Base-by-base conservation (phyloP, 1,140 invertebrate species). In the Teleopsis dalmanni region DNA sequence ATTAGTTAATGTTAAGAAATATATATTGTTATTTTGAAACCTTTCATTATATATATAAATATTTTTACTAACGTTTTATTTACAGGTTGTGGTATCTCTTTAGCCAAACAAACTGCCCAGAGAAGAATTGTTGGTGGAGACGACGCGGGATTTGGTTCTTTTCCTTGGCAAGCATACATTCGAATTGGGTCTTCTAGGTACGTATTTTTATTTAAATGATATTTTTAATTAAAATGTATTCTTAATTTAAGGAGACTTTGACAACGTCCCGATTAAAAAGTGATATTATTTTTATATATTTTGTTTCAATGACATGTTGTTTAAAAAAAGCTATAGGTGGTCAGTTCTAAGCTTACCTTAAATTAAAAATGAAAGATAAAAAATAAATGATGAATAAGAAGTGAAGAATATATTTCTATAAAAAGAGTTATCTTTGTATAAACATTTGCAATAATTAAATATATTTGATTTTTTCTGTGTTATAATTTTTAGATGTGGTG, bases 401-500 rank as follows among this genome's bases (percentile, higher is more conserved):
- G n/a, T n/a, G n/a, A n/a, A n/a, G n/a, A n/a, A n/a, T n/a, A n/a
- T n/a, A n/a, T n/a, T n/a, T n/a, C n/a, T n/a, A n/a, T n/a, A n/a
- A n/a, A n/a, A n/a, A n/a, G n/a, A n/a, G n/a, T n/a, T n/a, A n/a
- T n/a, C n/a, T n/a, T n/a, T n/a, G n/a, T n/a, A n/a, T n/a, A n/a
- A n/a, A n/a, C n/a, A n/a, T n/a, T n/a, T n/a, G n/a, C n/a, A n/a
- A n/a, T n/a, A n/a, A n/a, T 31, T 31, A 9, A 9, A 31, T 31
- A 9, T 31, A 31, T 31, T 31, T n/a, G n/a, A n/a, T n/a, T n/a
- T n/a, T n/a, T n/a, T n/a, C n/a, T n/a, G n/a, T n/a, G n/a, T n/a
- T n/a, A n/a, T n/a, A n/a, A n/a, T n/a, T n/a, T n/a, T n/a, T n/a
- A 88, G 91, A 71, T 98, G 95, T 71, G 95, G 95, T 7, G 94